Evolutionary conservation across 2,797 vertebrate genomes (phyloP), one percentile per base, ranked within the genome.

Genomic region (Merluccius polli): DNA sequence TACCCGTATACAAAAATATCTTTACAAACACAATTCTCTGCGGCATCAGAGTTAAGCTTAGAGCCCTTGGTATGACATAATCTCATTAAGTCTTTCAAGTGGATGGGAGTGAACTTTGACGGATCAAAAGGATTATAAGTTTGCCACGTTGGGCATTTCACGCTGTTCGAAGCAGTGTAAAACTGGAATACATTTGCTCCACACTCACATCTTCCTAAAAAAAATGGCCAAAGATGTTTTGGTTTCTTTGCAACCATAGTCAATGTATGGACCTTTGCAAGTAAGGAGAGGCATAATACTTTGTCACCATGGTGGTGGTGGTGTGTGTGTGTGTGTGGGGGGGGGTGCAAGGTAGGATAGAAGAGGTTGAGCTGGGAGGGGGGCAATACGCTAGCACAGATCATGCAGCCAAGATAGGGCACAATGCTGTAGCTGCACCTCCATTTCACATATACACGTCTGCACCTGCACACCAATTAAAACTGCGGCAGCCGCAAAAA

Each of bases 381-480:
- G 4, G 74, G 36, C n/a, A 21, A 65, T 52, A 52, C 78, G 79
- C 75, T 29, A 72, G 76, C 82, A 85, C 80, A 73, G 80, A 84
- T 77, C 86, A 89, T 90, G 88, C 82, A 86, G 79, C 73, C 33
- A 81, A 84, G 73, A 75, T 70, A 81, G 70, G 74, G 78, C 52
- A 24, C 48, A 44, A 52, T 74, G 76, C 77, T 77, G 83, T 63
- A 85, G 82, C 83, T 82, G 78, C 79, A 79, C 11, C 67, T 32
- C 27, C 67, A 1, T 72, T 67, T 77, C 75, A 79, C 30, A 68
- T 72, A 76, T 70, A 79, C 44, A 27, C 32, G 72, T 36, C 27
- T 63, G 78, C 63, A 78, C 38, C 65, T 69, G 70, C 73, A 77
- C 27, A 67, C 24, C 65, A 15, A n/a, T n/a, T n/a, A n/a, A 67